Conservation (phyloP, 2,888 invertebrate genomes). For the Campaea margaritaria region DNA sequence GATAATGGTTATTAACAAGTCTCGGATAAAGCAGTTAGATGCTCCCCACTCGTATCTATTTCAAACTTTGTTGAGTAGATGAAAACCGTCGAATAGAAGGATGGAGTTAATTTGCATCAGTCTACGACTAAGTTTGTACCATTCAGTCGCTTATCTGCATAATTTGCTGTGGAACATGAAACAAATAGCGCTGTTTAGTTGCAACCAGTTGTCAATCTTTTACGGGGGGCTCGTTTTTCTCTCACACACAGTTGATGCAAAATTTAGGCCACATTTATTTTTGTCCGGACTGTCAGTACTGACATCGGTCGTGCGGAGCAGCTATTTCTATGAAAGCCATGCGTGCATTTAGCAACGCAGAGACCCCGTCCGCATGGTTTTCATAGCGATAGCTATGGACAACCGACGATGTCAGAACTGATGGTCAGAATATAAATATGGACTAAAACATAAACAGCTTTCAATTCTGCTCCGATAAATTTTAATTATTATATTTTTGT, state of each 20-base stretch:
- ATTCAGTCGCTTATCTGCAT: slow-evolving; percentile 82
- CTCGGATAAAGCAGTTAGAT: slow-evolving; percentile 44
- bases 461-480: too few relatives aligned
- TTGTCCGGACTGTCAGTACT: too few relatives aligned
- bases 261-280: not conserved
- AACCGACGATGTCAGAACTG: too few relatives aligned
- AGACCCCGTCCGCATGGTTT: too few relatives aligned
- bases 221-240: not conserved
- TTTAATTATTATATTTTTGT: too few relatives aligned
- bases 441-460: too few relatives aligned
- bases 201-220: slow-evolving; percentile 14
- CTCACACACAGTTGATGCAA: not conserved
- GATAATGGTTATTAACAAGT: slow-evolving; percentile 62
- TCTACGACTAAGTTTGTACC: slow-evolving; percentile 75
- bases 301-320: too few relatives aligned
- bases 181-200: slow-evolving; percentile 57
- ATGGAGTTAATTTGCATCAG: slow-evolving; percentile 78
- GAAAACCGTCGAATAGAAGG: slow-evolving; percentile 66
- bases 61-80: slow-evolving; percentile 68
- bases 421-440: too few relatives aligned
- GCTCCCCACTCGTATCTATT: slow-evolving; percentile 60
- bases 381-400: too few relatives aligned
- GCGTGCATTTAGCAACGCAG: too few relatives aligned
- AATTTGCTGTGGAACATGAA: slow-evolving; percentile 79
- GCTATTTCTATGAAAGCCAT: too few relatives aligned